These are phyloP conservation scores for Equus przewalskii DNA, from an alignment of 2,113 vertebrate genomes.

Conservation along the genomic window DNA sequence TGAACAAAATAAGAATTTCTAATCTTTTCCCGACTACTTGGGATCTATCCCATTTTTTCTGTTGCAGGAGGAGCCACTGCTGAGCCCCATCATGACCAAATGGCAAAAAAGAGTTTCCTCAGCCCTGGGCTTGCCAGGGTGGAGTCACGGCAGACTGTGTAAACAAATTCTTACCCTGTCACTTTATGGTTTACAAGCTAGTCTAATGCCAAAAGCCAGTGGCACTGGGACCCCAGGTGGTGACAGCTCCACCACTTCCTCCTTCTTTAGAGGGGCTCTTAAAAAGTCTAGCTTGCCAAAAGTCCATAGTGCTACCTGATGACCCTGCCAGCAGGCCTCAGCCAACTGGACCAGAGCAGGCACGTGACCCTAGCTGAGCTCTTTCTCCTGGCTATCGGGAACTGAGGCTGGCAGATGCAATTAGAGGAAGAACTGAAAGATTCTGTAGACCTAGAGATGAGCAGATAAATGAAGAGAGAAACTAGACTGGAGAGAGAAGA, in stretches of 20 bases:
- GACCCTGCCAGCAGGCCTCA: background rate
- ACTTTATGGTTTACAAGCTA: background rate
- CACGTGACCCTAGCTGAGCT: background rate
- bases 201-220: background rate
- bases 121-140: background rate
- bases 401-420: background rate
- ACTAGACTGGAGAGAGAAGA: background rate
- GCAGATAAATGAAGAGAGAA: background rate
- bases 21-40: background rate
- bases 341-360: background rate
- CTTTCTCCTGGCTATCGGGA: background rate
- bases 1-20: background rate
- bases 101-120: background rate
- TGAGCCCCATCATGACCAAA: background rate
- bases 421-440: background rate
- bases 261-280: background rate
- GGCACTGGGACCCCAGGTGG: background rate
- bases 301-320: background rate
- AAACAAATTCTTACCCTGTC: background rate
- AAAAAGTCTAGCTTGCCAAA: background rate
- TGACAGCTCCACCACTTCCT: background rate
- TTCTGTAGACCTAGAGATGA: background rate
- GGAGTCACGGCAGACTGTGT: background rate
- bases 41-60: background rate
- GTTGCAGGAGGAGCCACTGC: background rate